Conservation (phyloP, 2,113 vertebrate species). For the Rhabdornis inornatus region DNA sequence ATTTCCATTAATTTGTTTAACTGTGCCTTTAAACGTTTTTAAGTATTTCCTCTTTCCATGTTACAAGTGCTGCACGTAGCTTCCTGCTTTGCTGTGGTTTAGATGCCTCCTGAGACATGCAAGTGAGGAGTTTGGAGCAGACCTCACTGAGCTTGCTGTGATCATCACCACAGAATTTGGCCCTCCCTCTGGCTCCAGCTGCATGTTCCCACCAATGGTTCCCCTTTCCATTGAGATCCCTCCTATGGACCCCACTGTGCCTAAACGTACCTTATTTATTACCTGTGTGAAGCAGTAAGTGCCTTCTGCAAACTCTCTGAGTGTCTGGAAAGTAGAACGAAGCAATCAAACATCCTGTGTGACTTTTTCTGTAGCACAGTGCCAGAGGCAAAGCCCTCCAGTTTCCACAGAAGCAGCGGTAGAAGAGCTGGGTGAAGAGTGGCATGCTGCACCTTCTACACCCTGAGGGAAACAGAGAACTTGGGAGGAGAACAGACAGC, state of each 20-base stretch:
- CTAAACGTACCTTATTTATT: not conserved
- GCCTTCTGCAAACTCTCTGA: not conserved
- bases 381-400: not conserved
- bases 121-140: not conserved
- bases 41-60: not conserved
- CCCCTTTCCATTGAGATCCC: not conserved
- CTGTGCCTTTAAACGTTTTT: not conserved
- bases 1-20: not conserved
- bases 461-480: not conserved
- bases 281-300: not conserved
- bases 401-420: not conserved
- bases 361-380: not conserved
- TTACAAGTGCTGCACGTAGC: not conserved
- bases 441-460: not conserved
- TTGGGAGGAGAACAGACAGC: not conserved
- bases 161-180: fast-evolving
- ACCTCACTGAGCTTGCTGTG: not conserved
- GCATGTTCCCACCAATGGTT: not conserved
- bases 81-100: not conserved
- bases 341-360: not conserved
- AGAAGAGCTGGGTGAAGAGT: not conserved
- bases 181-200: not conserved
- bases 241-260: fast-evolving
- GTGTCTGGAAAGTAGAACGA: fast-evolving
- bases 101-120: not conserved